A percentile compares a stretch with the other conserved stretches of the same genome.
Evolutionary conservation across 2,797 vertebrate species (phyloP).

Genomic region (Lophius americanus): DNA sequence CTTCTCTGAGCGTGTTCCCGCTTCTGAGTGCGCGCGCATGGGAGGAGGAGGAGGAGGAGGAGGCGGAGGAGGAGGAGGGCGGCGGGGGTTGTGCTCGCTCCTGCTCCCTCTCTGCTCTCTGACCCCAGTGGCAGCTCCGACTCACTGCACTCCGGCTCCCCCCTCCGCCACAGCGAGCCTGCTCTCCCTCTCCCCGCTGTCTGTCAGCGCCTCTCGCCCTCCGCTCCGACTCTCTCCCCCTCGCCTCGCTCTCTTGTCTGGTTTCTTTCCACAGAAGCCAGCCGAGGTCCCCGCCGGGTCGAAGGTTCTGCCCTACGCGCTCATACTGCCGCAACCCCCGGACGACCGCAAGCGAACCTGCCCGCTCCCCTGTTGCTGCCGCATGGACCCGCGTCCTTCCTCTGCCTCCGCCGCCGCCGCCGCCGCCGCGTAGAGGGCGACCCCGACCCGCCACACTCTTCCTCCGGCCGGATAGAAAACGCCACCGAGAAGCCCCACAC

Average conservation of each 20-base stretch:
- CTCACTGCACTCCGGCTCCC: conserved; percentile 86
- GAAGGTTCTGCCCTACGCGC: conserved; percentile 92
- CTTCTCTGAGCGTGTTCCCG: conserved; percentile 60
- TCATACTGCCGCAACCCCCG: conserved; percentile 75
- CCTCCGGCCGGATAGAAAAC: conserved; percentile 78
- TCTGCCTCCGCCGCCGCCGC: conserved; percentile 23
- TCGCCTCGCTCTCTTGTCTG: conserved; percentile 57
- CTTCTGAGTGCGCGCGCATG: conserved; percentile 59
- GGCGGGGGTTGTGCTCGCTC: conserved; percentile 76
- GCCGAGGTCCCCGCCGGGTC: conserved; percentile 89
- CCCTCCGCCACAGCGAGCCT: conserved; percentile 77
- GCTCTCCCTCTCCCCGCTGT: conserved; percentile 68
- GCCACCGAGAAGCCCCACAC: conserved; percentile 37
- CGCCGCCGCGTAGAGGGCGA: conserved; percentile 84
- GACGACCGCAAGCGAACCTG: conserved; percentile 65
- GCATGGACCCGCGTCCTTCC: conserved; percentile 86
- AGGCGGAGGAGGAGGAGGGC: conserved; percentile 16
- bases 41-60: conserved; percentile 41
- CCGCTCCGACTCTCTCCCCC: conserved; percentile 43
- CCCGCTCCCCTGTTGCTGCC: conserved; percentile 63
- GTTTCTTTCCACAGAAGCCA: conserved; percentile 78
- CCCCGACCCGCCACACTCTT: conserved; percentile 80
- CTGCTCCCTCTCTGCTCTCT: conserved; percentile 81
- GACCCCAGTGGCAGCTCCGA: conserved; percentile 85
- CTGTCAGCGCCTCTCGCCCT: conserved; percentile 80